Conservation (phyloP, 2,113 vertebrate species). For the Loxodonta africana region DNA sequence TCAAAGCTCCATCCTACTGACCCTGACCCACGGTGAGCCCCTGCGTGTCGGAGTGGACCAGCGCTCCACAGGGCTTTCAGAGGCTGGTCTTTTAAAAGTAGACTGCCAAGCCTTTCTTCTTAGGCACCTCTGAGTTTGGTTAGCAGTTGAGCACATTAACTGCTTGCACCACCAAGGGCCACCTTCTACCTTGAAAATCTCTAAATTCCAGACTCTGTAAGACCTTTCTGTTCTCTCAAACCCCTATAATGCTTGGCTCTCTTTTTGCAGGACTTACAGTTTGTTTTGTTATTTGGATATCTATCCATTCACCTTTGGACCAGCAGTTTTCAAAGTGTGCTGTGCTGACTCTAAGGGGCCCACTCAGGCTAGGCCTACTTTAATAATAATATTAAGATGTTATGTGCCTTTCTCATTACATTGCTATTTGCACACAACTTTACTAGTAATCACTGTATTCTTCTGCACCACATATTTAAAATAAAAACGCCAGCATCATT, state of each 20-base stretch:
- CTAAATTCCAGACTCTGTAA: background rate
- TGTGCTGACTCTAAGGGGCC: background rate
- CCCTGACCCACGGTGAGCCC: too few relatives aligned
- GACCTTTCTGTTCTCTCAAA: background rate
- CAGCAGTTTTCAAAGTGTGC: background rate
- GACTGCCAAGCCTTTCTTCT: too few relatives aligned
- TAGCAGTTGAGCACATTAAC: too few relatives aligned
- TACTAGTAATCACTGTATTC: background rate
- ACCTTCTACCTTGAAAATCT: background rate
- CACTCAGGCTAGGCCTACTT: background rate
- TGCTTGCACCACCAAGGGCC: too few relatives aligned
- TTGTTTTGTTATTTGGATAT: background rate
- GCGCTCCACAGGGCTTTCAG: too few relatives aligned
- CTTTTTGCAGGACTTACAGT: background rate
- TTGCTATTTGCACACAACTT: background rate
- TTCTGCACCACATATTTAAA: background rate
- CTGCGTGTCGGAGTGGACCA: too few relatives aligned
- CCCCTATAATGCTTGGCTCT: background rate
- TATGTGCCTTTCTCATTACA: background rate
- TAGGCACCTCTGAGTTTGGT: too few relatives aligned
- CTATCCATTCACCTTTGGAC: background rate
- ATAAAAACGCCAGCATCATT: background rate
- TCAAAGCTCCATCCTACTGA: background rate
- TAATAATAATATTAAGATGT: background rate
- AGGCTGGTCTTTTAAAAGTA: too few relatives aligned